phyloP scores from a whole-genome alignment of 2,888 invertebrate genomes.

The Odontocolon sp. region DNA sequence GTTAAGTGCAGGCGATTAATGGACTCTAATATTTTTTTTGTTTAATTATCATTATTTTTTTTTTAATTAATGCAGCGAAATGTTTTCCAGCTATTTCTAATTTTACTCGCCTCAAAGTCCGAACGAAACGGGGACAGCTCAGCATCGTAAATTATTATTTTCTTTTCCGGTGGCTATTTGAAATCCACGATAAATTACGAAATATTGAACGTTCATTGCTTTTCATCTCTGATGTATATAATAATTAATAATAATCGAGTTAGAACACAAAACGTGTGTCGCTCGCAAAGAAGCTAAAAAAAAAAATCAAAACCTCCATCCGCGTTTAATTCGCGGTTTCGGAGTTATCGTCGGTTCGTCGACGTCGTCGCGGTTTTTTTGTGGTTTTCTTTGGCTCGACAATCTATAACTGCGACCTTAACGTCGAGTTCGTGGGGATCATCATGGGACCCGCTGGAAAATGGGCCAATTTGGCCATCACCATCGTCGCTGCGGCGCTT shows the following conservation, averaged over 20 bases:
- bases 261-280: neutral
- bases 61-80: too few relatives aligned
- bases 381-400: slow-evolving; percentile 28
- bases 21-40: slow-evolving; percentile 5
- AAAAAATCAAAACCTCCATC: slow-evolving; percentile 14
- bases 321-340: slow-evolving; percentile 43
- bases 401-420: neutral
- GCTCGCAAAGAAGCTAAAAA: neutral
- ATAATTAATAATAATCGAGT: slow-evolving; percentile 16
- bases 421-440: slow-evolving; percentile 63
- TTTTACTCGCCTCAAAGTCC: too few relatives aligned
- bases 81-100: too few relatives aligned
- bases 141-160: too few relatives aligned
- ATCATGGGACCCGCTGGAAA: slow-evolving; percentile 72
- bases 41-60: too few relatives aligned
- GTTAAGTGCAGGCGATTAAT: too few relatives aligned
- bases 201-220: too few relatives aligned
- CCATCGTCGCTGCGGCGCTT: slow-evolving; percentile 72
- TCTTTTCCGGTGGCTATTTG: too few relatives aligned
- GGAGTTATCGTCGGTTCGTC: slow-evolving; percentile 35
- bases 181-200: too few relatives aligned
- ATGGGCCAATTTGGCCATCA: slow-evolving; percentile 73
- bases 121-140: too few relatives aligned
- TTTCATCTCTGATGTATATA: too few relatives aligned
- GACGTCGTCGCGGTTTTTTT: slow-evolving; percentile 57